Percentiles rank a stretch among this genome's conserved stretches.
These are phyloP conservation scores for Ondatra zibethicus DNA, from an alignment of 2,113 vertebrate species.

Conservation along the genomic window DNA sequence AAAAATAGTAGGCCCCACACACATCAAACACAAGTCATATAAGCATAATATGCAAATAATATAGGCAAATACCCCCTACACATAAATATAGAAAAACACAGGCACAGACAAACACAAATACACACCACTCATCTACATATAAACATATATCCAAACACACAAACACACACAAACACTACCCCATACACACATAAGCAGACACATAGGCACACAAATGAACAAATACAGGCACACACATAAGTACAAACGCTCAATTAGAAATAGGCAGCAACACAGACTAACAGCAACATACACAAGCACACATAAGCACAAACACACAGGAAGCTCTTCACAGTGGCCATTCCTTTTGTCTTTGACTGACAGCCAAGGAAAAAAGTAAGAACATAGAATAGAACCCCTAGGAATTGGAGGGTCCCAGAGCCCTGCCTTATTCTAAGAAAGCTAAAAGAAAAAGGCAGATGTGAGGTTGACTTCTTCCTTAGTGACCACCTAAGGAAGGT, in stretches of 20 bases:
- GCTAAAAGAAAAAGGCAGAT: neutral
- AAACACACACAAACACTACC: neutral
- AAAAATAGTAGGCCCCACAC: neutral
- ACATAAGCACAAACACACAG: neutral
- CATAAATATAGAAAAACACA: neutral
- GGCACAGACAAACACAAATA: neutral
- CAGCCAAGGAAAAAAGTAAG: slow-evolving; percentile 12
- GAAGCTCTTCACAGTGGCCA: neutral
- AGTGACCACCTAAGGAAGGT: neutral
- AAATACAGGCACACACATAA: neutral
- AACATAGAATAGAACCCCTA: neutral
- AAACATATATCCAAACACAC: neutral
- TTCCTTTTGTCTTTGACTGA: slow-evolving; percentile 51
- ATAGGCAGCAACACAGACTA: neutral
- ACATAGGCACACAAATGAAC: neutral
- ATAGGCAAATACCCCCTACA: no score
- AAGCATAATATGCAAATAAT: neutral
- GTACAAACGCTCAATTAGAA: neutral
- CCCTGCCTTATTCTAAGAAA: neutral
- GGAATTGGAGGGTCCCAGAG: neutral
- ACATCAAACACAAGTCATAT: neutral
- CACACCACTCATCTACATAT: neutral
- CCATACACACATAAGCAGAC: neutral
- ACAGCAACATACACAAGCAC: neutral
- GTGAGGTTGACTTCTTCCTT: neutral